A percentile compares a stretch with the other conserved stretches of the same genome.
Conservation (phyloP, 2,797 vertebrate genomes). For the Anguilla marmorata region DNA sequence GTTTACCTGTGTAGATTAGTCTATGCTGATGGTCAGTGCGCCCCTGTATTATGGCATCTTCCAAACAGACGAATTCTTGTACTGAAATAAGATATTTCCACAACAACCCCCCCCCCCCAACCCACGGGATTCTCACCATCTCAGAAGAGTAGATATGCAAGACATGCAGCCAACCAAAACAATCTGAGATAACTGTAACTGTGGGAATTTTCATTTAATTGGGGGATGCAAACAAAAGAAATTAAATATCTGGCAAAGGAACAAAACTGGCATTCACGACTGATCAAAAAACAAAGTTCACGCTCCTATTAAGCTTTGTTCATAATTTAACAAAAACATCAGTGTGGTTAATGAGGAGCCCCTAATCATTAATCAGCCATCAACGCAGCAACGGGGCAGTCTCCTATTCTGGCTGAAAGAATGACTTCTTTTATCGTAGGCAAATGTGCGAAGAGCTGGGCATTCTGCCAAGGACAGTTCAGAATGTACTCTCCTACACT, state of each 20-base stretch:
- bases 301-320: slow-evolving; percentile 15
- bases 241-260: slow-evolving; percentile 10
- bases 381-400: neutral
- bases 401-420: slow-evolving; percentile 15
- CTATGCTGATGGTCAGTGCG: neutral
- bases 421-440: neutral
- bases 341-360: slow-evolving; percentile 8
- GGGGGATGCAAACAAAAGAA: neutral
- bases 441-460: slow-evolving; percentile 14
- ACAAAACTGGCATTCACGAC: slow-evolving; percentile 14
- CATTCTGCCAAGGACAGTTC: slow-evolving; percentile 1
- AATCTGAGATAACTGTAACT: neutral
- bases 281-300: slow-evolving; percentile 22
- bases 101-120: too few species aligned
- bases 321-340: slow-evolving; percentile 17
- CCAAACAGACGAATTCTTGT: neutral
- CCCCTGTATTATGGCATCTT: neutral
- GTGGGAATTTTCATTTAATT: slow-evolving; percentile 17
- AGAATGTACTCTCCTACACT: neutral
- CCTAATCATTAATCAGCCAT: slow-evolving; percentile 23
- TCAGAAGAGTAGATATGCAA: neutral
- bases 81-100: neutral
- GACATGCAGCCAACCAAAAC: neutral
- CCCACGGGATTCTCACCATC: neutral
- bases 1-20: neutral